These are phyloP conservation scores for Tyrophagus putrescentiae DNA, from an alignment of 1,140 invertebrate genomes.

Conservation along the genomic window DNA sequence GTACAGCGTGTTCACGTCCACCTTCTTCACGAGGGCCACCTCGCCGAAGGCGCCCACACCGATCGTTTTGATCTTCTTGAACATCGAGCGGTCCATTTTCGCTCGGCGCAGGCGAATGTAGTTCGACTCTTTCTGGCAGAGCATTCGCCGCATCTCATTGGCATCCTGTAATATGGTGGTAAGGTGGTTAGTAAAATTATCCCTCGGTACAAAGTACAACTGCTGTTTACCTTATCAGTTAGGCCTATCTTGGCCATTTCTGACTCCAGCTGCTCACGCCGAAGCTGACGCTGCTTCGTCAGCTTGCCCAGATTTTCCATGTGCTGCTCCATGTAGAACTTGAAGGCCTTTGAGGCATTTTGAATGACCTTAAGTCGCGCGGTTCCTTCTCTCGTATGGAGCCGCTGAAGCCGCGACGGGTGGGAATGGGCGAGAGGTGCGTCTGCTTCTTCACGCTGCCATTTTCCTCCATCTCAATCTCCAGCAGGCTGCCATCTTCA, in stretches of 20 bases:
- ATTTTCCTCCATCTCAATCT: too few relatives aligned
- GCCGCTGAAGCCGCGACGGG: constrained; percentile 72
- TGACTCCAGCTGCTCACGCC: constrained; percentile 77
- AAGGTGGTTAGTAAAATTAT: too few relatives aligned
- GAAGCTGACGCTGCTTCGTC: constrained; percentile 71
- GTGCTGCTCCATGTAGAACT: constrained; percentile 99
- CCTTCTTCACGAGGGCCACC: constrained; percentile 86
- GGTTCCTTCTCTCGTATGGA: too few relatives aligned
- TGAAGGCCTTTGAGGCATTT: constrained; percentile 87
- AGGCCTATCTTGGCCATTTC: constrained; percentile 86
- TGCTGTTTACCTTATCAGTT: too few relatives aligned
- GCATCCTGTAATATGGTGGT: too few relatives aligned
- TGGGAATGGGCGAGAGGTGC: constrained; percentile 91
- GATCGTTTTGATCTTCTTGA: constrained; percentile 66
- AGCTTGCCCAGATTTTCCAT: constrained; percentile 94
- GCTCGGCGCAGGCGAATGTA: constrained; percentile 82
- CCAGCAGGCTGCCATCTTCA: too few relatives aligned
- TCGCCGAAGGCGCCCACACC: constrained; percentile 98
- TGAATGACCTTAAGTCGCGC: constrained; percentile 63
- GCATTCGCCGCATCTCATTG: constrained; percentile 89
- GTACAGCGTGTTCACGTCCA: constrained; percentile 88
- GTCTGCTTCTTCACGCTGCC: too few relatives aligned
- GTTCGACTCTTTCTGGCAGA: constrained; percentile 96
- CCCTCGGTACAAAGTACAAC: too few relatives aligned
- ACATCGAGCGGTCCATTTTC: constrained; percentile 98